Evolutionary conservation across 2,797 vertebrate genomes (phyloP).

Genomic region (Alcedo quadribrachys): DNA sequence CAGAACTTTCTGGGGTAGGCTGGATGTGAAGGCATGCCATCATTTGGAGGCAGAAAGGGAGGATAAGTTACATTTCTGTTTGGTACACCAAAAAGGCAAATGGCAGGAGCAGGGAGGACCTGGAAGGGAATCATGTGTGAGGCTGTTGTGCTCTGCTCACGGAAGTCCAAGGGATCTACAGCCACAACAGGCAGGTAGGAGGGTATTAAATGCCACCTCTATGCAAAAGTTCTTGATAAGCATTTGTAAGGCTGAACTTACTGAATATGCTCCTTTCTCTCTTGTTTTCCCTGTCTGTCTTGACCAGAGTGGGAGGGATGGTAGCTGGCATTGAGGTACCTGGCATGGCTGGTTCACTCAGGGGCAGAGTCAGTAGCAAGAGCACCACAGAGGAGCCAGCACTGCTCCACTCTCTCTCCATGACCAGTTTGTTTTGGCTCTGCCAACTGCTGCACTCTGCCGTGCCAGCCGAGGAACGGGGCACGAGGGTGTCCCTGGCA

Average conservation of each 20-base stretch:
- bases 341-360: too few species aligned
- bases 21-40: background rate
- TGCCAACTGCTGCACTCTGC: background rate
- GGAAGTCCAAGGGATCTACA: background rate
- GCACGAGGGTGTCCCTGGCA: too few species aligned
- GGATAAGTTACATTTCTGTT: background rate
- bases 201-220: background rate
- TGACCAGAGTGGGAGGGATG: background rate
- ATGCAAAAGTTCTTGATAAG: background rate
- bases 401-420: background rate
- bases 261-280: background rate
- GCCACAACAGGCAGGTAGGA: background rate
- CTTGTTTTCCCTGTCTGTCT: background rate
- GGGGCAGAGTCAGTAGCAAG: background rate
- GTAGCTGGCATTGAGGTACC: background rate
- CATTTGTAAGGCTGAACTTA: background rate
- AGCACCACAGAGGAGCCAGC: background rate
- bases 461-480: too few species aligned
- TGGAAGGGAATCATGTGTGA: background rate
- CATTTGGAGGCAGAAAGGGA: background rate
- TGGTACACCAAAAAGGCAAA: background rate
- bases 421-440: background rate
- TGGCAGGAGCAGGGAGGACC: background rate
- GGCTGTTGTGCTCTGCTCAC: background rate
- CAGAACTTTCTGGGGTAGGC: background rate